Percentiles rank a stretch among this genome's conserved stretches.
Evolutionary conservation across 2,888 invertebrate species (phyloP).

Genomic region (Ectropis crepuscularia): DNA sequence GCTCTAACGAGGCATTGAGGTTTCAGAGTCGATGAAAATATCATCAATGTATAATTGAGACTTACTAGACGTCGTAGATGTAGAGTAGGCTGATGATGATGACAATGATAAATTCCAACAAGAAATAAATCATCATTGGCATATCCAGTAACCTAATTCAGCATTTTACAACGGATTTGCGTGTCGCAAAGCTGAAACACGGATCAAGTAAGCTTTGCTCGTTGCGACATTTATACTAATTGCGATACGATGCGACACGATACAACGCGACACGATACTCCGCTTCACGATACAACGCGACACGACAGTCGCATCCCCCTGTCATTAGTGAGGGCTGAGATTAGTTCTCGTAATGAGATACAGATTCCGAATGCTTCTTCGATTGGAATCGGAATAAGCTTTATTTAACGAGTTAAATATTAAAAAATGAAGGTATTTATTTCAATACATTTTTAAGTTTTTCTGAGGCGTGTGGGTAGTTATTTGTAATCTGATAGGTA

Average conservation of each 20-base stretch:
- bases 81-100: too few relatives aligned
- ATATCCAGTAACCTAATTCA: conserved; percentile 40
- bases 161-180: conserved; percentile 66
- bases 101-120: too few relatives aligned
- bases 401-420: not conserved
- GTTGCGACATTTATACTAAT: conserved; percentile 75
- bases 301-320: conserved; percentile 32
- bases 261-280: conserved; percentile 60
- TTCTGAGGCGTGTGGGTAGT: too few relatives aligned
- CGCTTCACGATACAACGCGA: conserved; percentile 51
- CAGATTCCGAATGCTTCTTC: conserved; percentile 17
- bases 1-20: too few relatives aligned
- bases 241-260: conserved; percentile 70
- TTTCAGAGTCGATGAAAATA: too few relatives aligned
- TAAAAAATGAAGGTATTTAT: too few relatives aligned
- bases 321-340: conserved; percentile 38
- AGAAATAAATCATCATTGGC: conserved; percentile 4
- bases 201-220: conserved; percentile 76
- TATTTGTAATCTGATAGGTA: too few relatives aligned
- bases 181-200: conserved; percentile 74
- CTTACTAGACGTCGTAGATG: too few relatives aligned
- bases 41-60: too few relatives aligned
- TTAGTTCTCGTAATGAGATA: conserved; percentile 32
- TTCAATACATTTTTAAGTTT: too few relatives aligned
- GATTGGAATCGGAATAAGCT: conserved; percentile 1